phyloP scores from a whole-genome alignment of 1,140 invertebrate species.

The Aphis gossypii region DNA sequence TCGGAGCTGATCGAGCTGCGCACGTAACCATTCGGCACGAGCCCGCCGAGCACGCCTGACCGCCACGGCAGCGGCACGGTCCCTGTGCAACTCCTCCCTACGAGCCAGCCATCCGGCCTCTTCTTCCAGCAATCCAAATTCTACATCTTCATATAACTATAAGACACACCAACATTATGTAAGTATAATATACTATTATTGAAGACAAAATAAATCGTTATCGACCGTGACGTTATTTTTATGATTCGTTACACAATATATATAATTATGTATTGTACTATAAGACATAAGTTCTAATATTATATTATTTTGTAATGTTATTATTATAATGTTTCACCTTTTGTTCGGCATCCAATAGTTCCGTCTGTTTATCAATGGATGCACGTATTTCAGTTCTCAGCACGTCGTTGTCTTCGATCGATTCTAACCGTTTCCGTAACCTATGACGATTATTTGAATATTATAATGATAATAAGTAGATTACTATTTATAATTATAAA shows the following conservation, averaged over 20 bases:
- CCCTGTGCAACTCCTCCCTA: slow-evolving; percentile 82
- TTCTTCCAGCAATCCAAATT: slow-evolving; percentile 92
- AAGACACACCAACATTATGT: slow-evolving; percentile 49
- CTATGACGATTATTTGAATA: not conserved
- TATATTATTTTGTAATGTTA: not conserved
- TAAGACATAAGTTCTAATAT: not conserved
- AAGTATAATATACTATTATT: not conserved
- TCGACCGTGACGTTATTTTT: not conserved
- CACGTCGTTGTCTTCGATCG: slow-evolving; percentile 62
- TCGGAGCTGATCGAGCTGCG: slow-evolving; percentile 71
- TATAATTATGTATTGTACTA: not conserved
- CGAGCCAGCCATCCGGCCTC: slow-evolving; percentile 83
- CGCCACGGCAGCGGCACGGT: slow-evolving; percentile 73
- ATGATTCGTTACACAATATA: not conserved
- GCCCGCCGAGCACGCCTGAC: slow-evolving; percentile 72
- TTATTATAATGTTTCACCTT: slow-evolving; percentile 63
- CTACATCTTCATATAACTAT: slow-evolving; percentile 87
- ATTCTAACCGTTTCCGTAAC: slow-evolving; percentile 55
- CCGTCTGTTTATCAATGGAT: slow-evolving; percentile 68
- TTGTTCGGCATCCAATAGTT: slow-evolving; percentile 68
- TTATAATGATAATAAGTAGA: not conserved
- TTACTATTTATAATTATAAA: not conserved
- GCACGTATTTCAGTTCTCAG: slow-evolving; percentile 71
- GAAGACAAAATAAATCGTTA: not conserved
- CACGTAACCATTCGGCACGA: slow-evolving; percentile 73